Conservation (phyloP, 2,888 invertebrate genomes). For the Syrphus vitripennis region DNA sequence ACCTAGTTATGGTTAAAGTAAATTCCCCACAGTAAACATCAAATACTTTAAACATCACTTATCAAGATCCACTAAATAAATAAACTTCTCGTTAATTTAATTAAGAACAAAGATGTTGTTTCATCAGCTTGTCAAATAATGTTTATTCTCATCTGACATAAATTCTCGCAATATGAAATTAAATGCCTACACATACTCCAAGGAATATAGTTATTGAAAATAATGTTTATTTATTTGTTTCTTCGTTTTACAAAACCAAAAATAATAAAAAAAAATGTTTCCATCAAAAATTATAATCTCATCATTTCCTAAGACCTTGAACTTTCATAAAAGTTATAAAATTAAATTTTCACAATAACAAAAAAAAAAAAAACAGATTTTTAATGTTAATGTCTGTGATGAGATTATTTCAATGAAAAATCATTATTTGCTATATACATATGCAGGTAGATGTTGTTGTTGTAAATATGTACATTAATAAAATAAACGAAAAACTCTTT, state of each 20-base stretch:
- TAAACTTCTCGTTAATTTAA: background rate
- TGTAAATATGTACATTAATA: too few species aligned
- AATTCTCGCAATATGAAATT: background rate
- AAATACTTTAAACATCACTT: background rate
- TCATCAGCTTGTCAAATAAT: background rate
- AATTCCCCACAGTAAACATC: too few species aligned
- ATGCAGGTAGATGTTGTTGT: too few species aligned
- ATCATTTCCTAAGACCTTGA: constrained; percentile 33
- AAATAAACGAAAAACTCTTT: constrained; percentile 33
- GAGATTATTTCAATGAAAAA: constrained; percentile 39
- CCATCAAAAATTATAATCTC: constrained; percentile 21
- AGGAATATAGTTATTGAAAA: background rate
- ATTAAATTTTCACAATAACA: constrained; percentile 26
- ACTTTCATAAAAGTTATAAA: constrained; percentile 32
- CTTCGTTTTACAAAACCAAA: background rate
- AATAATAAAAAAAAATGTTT: background rate
- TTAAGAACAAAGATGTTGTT: background rate
- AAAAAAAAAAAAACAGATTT: background rate
- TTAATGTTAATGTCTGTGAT: background rate
- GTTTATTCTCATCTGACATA: background rate
- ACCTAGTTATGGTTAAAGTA: too few species aligned
- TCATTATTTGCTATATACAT: background rate
- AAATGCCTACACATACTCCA: too few species aligned
- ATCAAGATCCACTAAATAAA: background rate
- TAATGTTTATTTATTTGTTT: background rate